Percentiles rank a stretch among this genome's conserved stretches.
phyloP scores from a whole-genome alignment of 2,888 invertebrate species.

The Malachius bipustulatus region DNA sequence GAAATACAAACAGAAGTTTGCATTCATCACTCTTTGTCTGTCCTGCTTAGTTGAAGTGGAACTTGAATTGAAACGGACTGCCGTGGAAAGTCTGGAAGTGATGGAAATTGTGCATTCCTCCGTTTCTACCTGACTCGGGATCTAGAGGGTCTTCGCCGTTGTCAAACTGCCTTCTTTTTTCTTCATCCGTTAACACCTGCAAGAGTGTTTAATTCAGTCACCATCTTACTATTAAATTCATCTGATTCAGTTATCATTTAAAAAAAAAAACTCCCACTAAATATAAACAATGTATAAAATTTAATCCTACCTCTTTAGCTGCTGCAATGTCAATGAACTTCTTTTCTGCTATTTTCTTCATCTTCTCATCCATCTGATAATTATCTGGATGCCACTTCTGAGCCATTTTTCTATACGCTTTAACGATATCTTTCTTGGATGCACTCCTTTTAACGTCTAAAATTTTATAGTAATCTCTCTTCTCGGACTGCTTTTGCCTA shows the following conservation, averaged over 20 bases:
- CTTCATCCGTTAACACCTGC: conserved; percentile 68
- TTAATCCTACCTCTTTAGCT: conserved; percentile 82
- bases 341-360: conserved; percentile 91
- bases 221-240: too few relatives aligned
- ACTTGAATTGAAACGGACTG: conserved; percentile 92
- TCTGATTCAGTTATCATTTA: too few relatives aligned
- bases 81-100: conserved; percentile 51
- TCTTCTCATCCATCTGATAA: conserved; percentile 65
- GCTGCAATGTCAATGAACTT: conserved; percentile 98
- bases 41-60: conserved; percentile 86
- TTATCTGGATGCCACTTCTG: conserved; percentile 99
- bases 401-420: conserved; percentile 93
- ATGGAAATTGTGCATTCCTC: conserved; percentile 67
- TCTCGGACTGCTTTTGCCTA: conserved; percentile 82
- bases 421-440: conserved; percentile 82
- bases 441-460: conserved; percentile 84
- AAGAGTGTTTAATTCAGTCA: too few relatives aligned
- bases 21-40: too few relatives aligned
- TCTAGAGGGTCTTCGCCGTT: conserved; percentile 93
- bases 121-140: conserved; percentile 65
- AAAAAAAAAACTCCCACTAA: too few relatives aligned
- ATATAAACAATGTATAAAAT: too few relatives aligned
- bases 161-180: conserved; percentile 91
- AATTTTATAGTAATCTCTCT: conserved; percentile 96
- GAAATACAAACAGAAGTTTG: too few relatives aligned